These are phyloP conservation scores for Artibeus jamaicensis DNA, from an alignment of 2,797 vertebrate species.

Conservation along the genomic window DNA sequence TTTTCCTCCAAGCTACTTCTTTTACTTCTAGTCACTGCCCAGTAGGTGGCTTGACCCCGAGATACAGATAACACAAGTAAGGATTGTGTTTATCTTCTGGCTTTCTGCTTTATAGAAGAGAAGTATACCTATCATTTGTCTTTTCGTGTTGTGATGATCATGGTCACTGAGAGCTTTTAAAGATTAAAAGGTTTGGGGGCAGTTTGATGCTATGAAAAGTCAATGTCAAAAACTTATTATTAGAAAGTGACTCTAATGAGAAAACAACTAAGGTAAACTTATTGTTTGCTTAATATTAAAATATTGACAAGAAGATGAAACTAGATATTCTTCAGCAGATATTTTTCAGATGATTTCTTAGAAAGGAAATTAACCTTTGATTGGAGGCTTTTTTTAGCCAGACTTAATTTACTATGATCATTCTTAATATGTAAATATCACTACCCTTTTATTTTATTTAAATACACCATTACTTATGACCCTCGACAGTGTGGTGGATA, in stretches of 20 bases:
- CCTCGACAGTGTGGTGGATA: background rate
- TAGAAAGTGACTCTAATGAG: constrained; percentile 31
- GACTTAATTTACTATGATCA: constrained; percentile 9
- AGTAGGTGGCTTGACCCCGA: constrained; percentile 27
- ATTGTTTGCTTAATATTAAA: constrained; percentile 24
- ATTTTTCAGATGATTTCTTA: background rate
- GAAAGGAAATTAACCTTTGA: constrained; percentile 31
- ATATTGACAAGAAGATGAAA: constrained; percentile 21
- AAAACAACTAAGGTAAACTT: background rate
- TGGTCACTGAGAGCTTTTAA: constrained; percentile 12
- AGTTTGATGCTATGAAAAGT: constrained; percentile 29
- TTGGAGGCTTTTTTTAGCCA: background rate
- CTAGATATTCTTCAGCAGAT: background rate
- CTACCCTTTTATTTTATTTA: background rate
- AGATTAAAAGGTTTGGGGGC: constrained; percentile 8
- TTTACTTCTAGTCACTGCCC: background rate
- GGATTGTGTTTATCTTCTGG: background rate
- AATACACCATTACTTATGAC: background rate
- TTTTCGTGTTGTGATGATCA: constrained; percentile 11
- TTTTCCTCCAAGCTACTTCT: background rate
- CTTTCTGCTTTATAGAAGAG: constrained; percentile 41
- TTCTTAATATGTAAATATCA: constrained; percentile 36
- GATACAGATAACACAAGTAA: background rate
- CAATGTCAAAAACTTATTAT: constrained; percentile 16
- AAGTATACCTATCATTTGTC: background rate